A percentile compares a stretch with the other conserved stretches of the same genome.
Evolutionary conservation across 1,140 invertebrate species (phyloP).

Genomic region (Lucilia sericata): DNA sequence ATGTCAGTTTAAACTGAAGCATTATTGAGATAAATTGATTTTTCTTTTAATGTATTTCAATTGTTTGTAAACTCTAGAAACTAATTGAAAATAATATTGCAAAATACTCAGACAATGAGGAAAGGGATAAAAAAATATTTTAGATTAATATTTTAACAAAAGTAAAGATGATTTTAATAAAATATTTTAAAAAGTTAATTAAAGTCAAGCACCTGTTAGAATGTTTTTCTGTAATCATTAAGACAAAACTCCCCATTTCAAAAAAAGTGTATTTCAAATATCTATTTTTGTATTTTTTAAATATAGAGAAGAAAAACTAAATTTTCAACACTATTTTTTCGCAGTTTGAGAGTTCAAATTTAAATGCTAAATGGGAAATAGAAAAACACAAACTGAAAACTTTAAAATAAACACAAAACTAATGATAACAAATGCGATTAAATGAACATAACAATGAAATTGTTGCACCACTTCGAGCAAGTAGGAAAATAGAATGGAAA

Average conservation of each 20-base stretch:
- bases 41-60: constrained; percentile 6
- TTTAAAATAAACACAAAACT: neutral
- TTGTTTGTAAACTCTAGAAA: constrained; percentile 5
- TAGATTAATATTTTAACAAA: too few relatives aligned
- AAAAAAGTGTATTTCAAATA: neutral
- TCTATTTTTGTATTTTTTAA: neutral
- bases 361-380: neutral
- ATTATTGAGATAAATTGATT: constrained; percentile 21
- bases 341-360: neutral
- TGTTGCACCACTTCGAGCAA: neutral
- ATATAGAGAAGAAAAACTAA: neutral
- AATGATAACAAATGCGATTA: constrained; percentile 3
- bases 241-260: neutral
- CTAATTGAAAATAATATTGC: constrained; percentile 24
- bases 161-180: too few relatives aligned
- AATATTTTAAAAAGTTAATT: neutral
- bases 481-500: neutral
- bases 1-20: constrained; percentile 17
- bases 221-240: neutral
- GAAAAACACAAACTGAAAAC: neutral
- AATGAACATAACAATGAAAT: neutral
- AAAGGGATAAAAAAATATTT: neutral
- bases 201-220: constrained; percentile 20
- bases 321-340: constrained; percentile 14
- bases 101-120: neutral